These are phyloP conservation scores for Jacana jacana DNA, from an alignment of 2,113 vertebrate species.

Conservation along the genomic window DNA sequence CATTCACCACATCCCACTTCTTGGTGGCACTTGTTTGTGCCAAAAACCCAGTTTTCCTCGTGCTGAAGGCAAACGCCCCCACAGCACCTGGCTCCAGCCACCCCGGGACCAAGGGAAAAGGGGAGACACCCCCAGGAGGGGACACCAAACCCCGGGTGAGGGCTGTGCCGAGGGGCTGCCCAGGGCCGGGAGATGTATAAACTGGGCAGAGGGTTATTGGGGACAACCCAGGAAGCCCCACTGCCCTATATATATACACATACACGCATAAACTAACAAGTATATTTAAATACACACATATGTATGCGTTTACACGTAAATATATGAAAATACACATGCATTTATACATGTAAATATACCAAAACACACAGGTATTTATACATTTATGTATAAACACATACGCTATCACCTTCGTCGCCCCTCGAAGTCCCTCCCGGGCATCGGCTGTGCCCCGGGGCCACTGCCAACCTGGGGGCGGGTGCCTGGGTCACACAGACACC, in stretches of 20 bases:
- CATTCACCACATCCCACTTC: accelerated
- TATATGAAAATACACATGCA: accelerated
- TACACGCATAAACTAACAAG: accelerated
- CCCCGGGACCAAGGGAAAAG: accelerated
- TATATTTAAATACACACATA: accelerated
- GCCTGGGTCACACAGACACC: background rate
- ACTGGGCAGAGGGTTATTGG: background rate
- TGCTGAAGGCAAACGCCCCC: accelerated
- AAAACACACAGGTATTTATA: accelerated
- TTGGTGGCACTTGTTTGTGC: accelerated
- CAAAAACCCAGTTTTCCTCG: accelerated
- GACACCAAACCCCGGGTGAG: accelerated
- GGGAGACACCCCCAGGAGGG: accelerated
- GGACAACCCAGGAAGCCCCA: background rate
- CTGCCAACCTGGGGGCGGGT: no score
- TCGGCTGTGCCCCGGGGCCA: accelerated
- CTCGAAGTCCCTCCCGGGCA: accelerated
- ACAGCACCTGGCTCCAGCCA: accelerated
- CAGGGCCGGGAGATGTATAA: accelerated
- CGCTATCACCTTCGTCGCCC: accelerated
- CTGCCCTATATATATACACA: accelerated
- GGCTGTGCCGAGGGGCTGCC: background rate
- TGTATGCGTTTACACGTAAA: background rate
- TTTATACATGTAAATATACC: background rate
- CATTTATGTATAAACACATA: accelerated